Conservation (phyloP, 2,888 invertebrate species). For the Ennomos erosarius region DNA sequence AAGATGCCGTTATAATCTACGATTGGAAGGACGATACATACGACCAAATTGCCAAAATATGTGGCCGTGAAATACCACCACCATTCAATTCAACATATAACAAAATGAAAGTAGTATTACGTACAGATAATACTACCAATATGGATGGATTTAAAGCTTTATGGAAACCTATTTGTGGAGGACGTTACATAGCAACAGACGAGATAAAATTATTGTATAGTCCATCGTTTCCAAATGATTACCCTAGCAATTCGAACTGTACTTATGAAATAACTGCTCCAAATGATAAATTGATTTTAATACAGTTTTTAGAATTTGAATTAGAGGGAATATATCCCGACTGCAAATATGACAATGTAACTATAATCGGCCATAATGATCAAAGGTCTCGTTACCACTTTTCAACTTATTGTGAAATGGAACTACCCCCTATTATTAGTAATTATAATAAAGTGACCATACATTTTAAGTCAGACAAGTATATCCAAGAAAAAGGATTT, state of each 20-base stretch:
- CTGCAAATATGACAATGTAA: conserved; percentile 84
- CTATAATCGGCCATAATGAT: conserved; percentile 54
- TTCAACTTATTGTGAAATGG: conserved; percentile 55
- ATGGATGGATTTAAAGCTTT: conserved; percentile 90
- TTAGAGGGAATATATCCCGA: conserved; percentile 68
- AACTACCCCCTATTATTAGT: conserved; percentile 65
- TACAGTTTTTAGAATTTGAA: conserved; percentile 87
- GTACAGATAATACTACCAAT: conserved; percentile 87
- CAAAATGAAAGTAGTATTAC: conserved; percentile 89
- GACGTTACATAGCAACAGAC: conserved; percentile 83
- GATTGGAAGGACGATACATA: conserved; percentile 84
- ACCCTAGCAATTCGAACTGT: conserved; percentile 86
- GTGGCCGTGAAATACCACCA: conserved; percentile 87
- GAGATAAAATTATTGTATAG: conserved; percentile 85
- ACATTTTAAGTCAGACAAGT: conserved; percentile 84
- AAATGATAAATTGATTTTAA: conserved; percentile 62
- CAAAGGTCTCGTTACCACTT: conserved; percentile 39
- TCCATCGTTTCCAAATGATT: conserved; percentile 90
- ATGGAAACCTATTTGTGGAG: conserved; percentile 90
- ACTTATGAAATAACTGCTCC: conserved; percentile 86
- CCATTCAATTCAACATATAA: conserved; percentile 86
- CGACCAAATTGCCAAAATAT: conserved; percentile 84
- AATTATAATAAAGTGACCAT: conserved; percentile 70
- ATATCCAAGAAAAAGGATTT: conserved; percentile 84
- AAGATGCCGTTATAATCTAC: conserved; percentile 89